Percentiles rank a stretch among this genome's conserved stretches.
Conservation (phyloP, 2,113 vertebrate species). For the Vidua chalybeata region DNA sequence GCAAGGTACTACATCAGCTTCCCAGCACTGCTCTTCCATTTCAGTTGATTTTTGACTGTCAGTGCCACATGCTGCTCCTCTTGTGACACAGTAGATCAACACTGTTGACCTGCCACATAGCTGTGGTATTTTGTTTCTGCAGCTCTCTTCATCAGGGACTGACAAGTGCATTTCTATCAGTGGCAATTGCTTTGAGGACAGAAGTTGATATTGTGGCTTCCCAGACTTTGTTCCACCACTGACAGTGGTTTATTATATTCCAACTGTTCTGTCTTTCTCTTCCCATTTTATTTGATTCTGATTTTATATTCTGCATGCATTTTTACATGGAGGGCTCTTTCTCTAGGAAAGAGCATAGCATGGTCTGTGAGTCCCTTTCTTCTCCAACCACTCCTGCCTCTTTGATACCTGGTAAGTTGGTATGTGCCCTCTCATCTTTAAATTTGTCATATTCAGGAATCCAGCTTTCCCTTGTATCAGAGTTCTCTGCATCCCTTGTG, state of each 20-base stretch:
- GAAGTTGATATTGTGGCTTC: neutral
- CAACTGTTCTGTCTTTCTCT: neutral
- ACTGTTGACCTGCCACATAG: neutral
- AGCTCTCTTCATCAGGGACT: neutral
- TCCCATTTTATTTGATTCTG: neutral
- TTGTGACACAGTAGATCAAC: neutral
- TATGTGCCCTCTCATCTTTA: neutral
- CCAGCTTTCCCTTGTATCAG: neutral
- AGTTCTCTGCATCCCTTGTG: neutral
- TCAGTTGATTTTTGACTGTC: constrained; percentile 24
- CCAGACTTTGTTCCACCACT: neutral
- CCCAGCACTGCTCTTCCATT: neutral
- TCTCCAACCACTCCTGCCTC: neutral
- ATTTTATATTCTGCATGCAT: neutral
- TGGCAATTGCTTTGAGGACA: neutral
- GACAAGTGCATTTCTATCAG: neutral
- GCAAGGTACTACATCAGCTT: neutral
- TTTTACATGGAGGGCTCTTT: neutral
- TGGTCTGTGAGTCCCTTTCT: neutral
- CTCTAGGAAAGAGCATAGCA: neutral
- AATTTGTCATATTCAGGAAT: neutral
- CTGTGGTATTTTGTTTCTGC: neutral
- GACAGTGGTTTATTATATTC: neutral
- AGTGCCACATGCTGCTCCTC: constrained; percentile 14
- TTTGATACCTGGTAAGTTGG: neutral